Percentiles rank a stretch among this genome's conserved stretches.
Evolutionary conservation across 2,888 invertebrate genomes (phyloP).

Genomic region (Drosophila affinis): DNA sequence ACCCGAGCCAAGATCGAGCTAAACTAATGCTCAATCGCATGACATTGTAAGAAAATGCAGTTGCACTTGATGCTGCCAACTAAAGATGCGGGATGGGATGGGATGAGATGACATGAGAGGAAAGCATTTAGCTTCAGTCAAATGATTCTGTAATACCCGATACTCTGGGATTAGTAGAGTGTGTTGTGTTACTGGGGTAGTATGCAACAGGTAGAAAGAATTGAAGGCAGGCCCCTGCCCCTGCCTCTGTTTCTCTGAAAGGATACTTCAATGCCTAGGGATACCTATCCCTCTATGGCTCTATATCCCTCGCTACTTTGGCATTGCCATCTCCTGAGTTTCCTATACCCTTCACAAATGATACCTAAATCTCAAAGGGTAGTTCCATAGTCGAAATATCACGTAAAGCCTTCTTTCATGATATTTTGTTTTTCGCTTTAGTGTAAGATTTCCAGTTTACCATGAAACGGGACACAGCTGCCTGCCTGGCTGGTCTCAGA

Average conservation of each 20-base stretch:
- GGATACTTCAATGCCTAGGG: no score
- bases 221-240: no score
- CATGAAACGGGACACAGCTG: constrained; percentile 66
- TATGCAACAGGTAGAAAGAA: no score
- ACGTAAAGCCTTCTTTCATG: neutral
- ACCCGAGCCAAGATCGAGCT: constrained; percentile 40
- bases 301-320: no score
- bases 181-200: neutral
- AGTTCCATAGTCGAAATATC: neutral
- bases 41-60: constrained; percentile 82
- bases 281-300: neutral
- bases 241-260: no score
- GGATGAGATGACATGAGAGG: constrained; percentile 30
- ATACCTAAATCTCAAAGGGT: neutral
- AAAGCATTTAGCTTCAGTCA: constrained; percentile 30
- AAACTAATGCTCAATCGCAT: constrained; percentile 63
- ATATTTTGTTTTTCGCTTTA: constrained; percentile 9
- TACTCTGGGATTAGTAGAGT: neutral
- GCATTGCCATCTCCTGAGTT: neutral
- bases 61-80: constrained; percentile 82
- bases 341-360: no score
- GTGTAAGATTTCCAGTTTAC: constrained; percentile 60
- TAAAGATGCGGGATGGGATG: constrained; percentile 60
- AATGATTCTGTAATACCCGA: constrained; percentile 2
- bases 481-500: constrained; percentile 30